These are phyloP conservation scores for Psilopogon haemacephalus DNA, from an alignment of 2,113 vertebrate species.

Conservation along the genomic window DNA sequence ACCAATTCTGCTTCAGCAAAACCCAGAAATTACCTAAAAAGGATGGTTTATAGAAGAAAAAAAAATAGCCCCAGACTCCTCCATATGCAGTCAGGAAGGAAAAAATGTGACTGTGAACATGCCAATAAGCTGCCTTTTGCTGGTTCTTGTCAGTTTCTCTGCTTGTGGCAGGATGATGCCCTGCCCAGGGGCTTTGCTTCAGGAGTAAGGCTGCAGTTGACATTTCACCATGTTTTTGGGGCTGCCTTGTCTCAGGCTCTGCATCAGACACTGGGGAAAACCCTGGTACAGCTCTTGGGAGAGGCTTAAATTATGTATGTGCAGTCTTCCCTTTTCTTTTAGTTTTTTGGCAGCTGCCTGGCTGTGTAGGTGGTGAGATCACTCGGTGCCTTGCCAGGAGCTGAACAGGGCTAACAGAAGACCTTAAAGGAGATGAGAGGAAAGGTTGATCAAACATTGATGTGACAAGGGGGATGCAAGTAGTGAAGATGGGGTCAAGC, in stretches of 20 bases:
- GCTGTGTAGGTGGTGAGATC: slow-evolving; percentile 1
- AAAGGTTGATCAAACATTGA: background rate
- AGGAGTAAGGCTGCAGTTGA: background rate
- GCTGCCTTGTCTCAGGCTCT: background rate
- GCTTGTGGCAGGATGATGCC: background rate
- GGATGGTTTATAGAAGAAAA: background rate
- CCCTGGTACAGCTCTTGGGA: background rate
- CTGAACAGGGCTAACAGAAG: background rate
- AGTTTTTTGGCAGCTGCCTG: slow-evolving; percentile 31
- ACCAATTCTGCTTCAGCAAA: background rate
- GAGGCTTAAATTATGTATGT: slow-evolving; percentile 28
- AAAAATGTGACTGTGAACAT: background rate
- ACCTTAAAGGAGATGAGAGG: background rate
- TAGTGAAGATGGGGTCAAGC: background rate
- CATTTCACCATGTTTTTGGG: background rate
- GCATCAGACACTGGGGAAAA: background rate
- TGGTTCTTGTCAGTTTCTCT: background rate
- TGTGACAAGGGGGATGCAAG: background rate
- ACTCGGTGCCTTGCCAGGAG: background rate
- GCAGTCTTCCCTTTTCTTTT: background rate
- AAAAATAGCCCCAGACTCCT: background rate
- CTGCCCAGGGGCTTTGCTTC: background rate
- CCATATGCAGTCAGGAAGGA: background rate
- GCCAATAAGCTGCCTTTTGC: background rate
- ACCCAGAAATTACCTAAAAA: background rate